Base-by-base conservation (phyloP, 2,888 invertebrate species). In the Sisyra nigra region DNA sequence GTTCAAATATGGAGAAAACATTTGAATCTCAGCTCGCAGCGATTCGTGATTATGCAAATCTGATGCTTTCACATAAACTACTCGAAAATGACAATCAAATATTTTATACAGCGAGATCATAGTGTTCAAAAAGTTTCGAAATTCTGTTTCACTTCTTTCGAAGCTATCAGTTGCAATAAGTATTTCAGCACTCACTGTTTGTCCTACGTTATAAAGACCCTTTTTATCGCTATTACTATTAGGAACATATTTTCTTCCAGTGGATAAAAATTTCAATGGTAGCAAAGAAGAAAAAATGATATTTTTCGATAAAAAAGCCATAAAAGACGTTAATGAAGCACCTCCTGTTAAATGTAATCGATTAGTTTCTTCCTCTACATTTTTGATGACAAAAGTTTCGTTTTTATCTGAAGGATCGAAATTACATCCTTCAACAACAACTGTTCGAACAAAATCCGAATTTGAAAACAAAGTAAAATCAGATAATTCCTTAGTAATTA, bases 261-360 rank as follows among this genome's bases (percentile, higher is more conserved):
- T 65, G 9, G 77, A 60, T 51, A 81, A 80, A 51, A 76, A 75
- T 54, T 71, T 74, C 4, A 87, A 51, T 0, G 89, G 88, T 36
- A 88, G 62, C 15, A 64, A 58, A 36, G 71, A 69, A 0, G 68
- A 59, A 53, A 74, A 69, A 1, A 84, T 57, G 0, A 72, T 62
- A 49, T 78, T 71, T 57, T 80, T 83, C 0, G 83, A 67, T 53
- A 78, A 73, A 56, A 79, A 77, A 0, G 82, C 80, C 51, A 87
- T 68, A 50, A 82, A 84, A 0, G 86, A 74, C 42, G 71, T 66
- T 9, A 87, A 61, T 14, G 83, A 80, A 0, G 77, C 79, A 37
- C 79, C 77, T 1, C 89, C 91, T 1, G 77, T 75, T 30, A 91
- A 65, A 61, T 84, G 83, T 31, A 85, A 63, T 0, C 71, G 79